Evolutionary conservation across 2,797 vertebrate species (phyloP).

Genomic region (Garrulus glandarius): DNA sequence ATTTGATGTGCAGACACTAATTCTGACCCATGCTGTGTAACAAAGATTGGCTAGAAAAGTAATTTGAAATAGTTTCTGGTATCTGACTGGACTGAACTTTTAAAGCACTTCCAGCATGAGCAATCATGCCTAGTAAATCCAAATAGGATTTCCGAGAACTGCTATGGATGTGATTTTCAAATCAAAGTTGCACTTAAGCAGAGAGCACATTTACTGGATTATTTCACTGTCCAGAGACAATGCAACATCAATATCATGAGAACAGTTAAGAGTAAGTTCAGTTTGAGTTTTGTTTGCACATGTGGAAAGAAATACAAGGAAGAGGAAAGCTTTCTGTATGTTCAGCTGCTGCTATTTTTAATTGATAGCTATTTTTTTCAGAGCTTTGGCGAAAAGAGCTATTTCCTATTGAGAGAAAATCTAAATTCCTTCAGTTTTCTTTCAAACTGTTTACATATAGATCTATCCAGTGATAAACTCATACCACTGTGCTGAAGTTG

Average conservation of each 20-base stretch:
- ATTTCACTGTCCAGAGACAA: slow-evolving; percentile 17
- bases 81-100: not conserved
- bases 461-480: not conserved
- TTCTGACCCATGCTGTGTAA: not conserved
- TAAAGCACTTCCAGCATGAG: slow-evolving; percentile 26
- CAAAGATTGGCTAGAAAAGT: not conserved
- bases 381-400: not conserved
- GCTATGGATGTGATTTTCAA: slow-evolving; percentile 27
- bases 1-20: not conserved
- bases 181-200: slow-evolving; percentile 19
- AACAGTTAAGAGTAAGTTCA: not conserved
- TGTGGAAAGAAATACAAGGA: not conserved
- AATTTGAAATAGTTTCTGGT: not conserved
- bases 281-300: not conserved
- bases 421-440: not conserved
- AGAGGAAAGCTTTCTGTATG: not conserved
- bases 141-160: slow-evolving; percentile 24
- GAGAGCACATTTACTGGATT: not conserved
- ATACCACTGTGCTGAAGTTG: not conserved
- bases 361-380: not conserved
- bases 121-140: slow-evolving; percentile 8
- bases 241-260: not conserved
- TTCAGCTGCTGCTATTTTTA: not conserved
- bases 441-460: not conserved
- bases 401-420: not conserved